Conservation (phyloP, 2,113 vertebrate species). For the Anser brachyrhynchus region DNA sequence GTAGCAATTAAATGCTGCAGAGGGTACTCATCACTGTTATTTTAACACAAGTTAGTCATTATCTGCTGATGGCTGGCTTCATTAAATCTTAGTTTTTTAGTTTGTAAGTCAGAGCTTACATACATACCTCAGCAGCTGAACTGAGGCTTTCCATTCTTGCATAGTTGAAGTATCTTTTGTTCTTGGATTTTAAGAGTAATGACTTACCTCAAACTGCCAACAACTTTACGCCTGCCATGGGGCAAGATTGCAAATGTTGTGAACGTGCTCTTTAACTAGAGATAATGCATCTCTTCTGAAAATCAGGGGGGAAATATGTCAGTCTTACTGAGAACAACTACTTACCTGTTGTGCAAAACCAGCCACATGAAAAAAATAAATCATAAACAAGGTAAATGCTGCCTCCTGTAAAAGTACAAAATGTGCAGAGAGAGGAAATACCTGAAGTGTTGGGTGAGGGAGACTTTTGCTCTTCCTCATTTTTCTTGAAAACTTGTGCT, state of each 20-base stretch:
- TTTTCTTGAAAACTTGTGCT: neutral
- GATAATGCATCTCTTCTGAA: neutral
- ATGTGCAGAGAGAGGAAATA: neutral
- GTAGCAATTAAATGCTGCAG: neutral
- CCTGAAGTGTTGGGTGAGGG: neutral
- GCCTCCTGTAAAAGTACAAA: neutral
- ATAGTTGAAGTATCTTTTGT: neutral
- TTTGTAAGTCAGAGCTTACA: neutral
- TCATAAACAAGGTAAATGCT: neutral
- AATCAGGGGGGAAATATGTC: neutral
- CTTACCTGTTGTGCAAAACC: neutral
- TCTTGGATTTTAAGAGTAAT: neutral
- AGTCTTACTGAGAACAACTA: neutral
- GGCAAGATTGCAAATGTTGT: neutral
- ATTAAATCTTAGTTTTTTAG: neutral
- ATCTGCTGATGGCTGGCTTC: conserved; percentile 5
- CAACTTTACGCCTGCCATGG: neutral
- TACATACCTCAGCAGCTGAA: neutral
- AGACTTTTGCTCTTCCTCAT: neutral
- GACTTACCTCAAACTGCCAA: neutral
- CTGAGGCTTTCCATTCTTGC: neutral
- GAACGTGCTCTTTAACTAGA: neutral
- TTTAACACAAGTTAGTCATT: conserved; percentile 40
- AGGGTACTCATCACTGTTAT: neutral
- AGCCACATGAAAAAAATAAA: neutral